Evolutionary conservation across 2,888 invertebrate genomes (phyloP).

Genomic region (Cataglyphis livida): DNA sequence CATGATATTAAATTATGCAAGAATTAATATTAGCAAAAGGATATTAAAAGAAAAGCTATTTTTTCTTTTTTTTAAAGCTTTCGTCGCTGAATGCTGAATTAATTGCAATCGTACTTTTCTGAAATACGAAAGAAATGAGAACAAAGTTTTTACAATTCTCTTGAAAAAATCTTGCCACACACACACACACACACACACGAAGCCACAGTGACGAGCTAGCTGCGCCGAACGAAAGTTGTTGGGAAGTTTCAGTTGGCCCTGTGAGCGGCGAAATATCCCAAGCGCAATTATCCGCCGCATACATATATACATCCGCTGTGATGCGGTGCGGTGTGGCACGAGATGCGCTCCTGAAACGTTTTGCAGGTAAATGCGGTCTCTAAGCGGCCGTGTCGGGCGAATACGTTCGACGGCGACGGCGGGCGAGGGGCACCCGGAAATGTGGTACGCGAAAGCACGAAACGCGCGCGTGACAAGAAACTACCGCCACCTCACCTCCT

Average conservation of each 20-base stretch:
- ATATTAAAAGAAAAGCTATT: neutral
- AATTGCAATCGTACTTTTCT: neutral
- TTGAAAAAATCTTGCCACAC: neutral
- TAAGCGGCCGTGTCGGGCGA: slow-evolving; percentile 48
- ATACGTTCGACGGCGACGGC: slow-evolving; percentile 47
- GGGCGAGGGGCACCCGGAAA: slow-evolving; percentile 17
- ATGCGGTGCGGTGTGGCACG: slow-evolving; percentile 35
- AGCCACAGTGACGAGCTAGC: slow-evolving; percentile 39
- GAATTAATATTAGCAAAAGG: neutral
- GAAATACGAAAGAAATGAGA: neutral
- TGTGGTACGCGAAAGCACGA: slow-evolving; percentile 46
- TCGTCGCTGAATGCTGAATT: slow-evolving; percentile 1
- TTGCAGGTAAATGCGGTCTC: slow-evolving; percentile 55
- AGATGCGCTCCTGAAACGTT: slow-evolving; percentile 61
- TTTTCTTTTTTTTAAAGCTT: neutral
- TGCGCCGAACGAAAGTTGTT: slow-evolving; percentile 75
- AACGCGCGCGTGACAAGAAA: slow-evolving; percentile 52
- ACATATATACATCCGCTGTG: slow-evolving; percentile 56
- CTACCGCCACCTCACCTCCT: slow-evolving; percentile 19
- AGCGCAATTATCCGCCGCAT: slow-evolving; percentile 70
- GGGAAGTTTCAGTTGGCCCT: slow-evolving; percentile 78
- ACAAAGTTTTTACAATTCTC: neutral
- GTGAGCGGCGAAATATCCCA: slow-evolving; percentile 71
- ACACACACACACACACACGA: neutral
- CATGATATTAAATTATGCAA: no score